These are phyloP conservation scores for Enteromius anoplus DNA, from an alignment of 2,797 vertebrate genomes.

Conservation along the genomic window DNA sequence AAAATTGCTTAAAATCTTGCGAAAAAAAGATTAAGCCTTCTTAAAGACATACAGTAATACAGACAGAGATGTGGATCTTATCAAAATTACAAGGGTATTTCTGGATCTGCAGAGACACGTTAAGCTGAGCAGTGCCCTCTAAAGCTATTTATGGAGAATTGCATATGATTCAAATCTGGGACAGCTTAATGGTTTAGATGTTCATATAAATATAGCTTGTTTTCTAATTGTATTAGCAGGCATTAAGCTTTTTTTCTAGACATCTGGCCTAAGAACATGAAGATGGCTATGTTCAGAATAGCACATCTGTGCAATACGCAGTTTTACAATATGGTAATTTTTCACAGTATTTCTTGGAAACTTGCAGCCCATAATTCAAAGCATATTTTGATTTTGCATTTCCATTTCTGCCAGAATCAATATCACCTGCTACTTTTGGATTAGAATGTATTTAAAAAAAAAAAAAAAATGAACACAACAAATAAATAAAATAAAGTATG, in stretches of 20 bases:
- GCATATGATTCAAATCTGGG: constrained; percentile 10
- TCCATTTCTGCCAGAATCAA: not conserved
- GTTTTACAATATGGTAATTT: not conserved
- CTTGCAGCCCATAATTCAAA: not conserved
- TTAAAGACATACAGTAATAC: not conserved
- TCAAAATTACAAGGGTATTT: not conserved
- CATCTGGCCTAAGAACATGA: not conserved
- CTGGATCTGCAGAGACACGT: not conserved
- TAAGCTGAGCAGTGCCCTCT: not conserved
- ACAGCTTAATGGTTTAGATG: not conserved
- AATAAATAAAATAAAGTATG: not conserved
- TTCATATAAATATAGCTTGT: not conserved
- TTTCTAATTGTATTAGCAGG: not conserved
- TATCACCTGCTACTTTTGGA: not conserved
- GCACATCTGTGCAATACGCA: too few species aligned
- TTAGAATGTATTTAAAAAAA: not conserved
- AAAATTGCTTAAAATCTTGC: not conserved
- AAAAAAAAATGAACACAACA: not conserved
- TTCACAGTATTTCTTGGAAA: not conserved
- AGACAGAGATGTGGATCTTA: not conserved
- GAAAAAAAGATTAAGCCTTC: not conserved
- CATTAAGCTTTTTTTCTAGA: not conserved
- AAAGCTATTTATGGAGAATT: not conserved
- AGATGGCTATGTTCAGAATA: not conserved
- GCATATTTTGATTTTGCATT: not conserved